phyloP scores from a whole-genome alignment of 1,140 invertebrate species.

The Coelopa frigida region DNA sequence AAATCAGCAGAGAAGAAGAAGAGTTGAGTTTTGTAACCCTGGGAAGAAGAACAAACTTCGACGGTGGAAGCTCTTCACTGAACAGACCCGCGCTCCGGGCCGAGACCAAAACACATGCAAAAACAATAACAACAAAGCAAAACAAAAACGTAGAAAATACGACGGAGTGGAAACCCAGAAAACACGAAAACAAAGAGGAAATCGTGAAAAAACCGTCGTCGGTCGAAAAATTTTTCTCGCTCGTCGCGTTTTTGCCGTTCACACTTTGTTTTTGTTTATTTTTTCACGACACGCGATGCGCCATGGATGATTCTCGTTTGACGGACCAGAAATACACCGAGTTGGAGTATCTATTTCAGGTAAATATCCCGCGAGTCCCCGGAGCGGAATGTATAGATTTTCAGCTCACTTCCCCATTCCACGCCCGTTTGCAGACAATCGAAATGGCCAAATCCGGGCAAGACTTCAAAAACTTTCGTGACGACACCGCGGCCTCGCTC shows the following conservation, averaged over 20 bases:
- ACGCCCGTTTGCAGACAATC: slow-evolving; percentile 14
- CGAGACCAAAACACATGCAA: slow-evolving; percentile 7
- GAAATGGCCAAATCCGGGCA: slow-evolving; percentile 19
- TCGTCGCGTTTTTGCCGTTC: slow-evolving; percentile 3
- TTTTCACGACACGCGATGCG: slow-evolving; percentile 9
- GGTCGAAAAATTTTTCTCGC: slow-evolving; percentile 9
- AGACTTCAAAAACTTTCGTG: slow-evolving; percentile 12
- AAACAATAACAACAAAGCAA: slow-evolving; percentile 13
- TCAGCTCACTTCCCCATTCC: slow-evolving; percentile 9
- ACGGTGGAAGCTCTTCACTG: too few species aligned
- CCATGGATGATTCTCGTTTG: slow-evolving; percentile 12
- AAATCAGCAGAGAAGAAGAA: neutral
- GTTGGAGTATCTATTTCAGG: slow-evolving; percentile 15
- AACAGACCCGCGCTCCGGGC: neutral
- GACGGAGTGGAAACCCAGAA: slow-evolving; percentile 8
- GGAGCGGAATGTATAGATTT: slow-evolving; percentile 11
- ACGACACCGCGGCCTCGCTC: slow-evolving; percentile 11
- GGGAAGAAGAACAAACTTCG: too few species aligned
- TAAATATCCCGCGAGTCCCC: slow-evolving; percentile 8
- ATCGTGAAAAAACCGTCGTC: slow-evolving; percentile 10
- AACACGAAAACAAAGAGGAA: slow-evolving; percentile 11
- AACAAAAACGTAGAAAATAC: too few species aligned
- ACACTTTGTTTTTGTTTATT: slow-evolving; percentile 12
- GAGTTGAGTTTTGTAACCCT: too few species aligned
- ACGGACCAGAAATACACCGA: slow-evolving; percentile 14